Percentiles rank a stretch among this genome's conserved stretches.
Evolutionary conservation across 2,113 vertebrate species (phyloP).

Genomic region (Andinoacara biseriatus): DNA sequence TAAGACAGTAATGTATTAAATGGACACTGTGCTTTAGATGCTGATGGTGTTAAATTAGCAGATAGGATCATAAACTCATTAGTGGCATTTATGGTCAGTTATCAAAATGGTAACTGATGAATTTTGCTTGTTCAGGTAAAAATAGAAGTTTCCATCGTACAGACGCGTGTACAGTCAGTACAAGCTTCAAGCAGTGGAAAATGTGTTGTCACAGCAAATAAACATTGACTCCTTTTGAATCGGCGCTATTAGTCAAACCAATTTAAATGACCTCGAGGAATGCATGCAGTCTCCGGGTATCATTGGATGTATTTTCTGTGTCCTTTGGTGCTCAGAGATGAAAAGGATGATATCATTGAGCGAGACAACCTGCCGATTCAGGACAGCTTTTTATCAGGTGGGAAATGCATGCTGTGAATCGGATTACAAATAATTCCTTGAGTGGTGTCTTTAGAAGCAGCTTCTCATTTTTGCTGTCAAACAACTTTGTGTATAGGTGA

Average conservation of each 20-base stretch:
- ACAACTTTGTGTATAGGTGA: conserved; percentile 47
- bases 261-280: too few species aligned
- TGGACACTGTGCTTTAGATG: neutral
- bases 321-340: conserved; percentile 47
- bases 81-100: neutral
- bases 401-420: neutral
- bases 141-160: neutral
- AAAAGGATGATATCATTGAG: conserved; percentile 25
- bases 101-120: neutral
- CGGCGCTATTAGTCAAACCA: too few species aligned
- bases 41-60: neutral
- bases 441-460: accelerated
- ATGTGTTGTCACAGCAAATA: neutral
- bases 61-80: neutral
- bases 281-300: too few species aligned
- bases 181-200: neutral
- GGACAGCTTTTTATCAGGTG: conserved; percentile 70
- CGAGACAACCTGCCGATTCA: conserved; percentile 42
- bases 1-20: neutral
- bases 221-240: neutral
- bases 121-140: neutral
- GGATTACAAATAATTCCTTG: neutral
- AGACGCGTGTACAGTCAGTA: neutral
- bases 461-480: neutral
- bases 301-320: neutral